phyloP scores from a whole-genome alignment of 2,113 vertebrate genomes.

The Rhodinocichla rosea region DNA sequence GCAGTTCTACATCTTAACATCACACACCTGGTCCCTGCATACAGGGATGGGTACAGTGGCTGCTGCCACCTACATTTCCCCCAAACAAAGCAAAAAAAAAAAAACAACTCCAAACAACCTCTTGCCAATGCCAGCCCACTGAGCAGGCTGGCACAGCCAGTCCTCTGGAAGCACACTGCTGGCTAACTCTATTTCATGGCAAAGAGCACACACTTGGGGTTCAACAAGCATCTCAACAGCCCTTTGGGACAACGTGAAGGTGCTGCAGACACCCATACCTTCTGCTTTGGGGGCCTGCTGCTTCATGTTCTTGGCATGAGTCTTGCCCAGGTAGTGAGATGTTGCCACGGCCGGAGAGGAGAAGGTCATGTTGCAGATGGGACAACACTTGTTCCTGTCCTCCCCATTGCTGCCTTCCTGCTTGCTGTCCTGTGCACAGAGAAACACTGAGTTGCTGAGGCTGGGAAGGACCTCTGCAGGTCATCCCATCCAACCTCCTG shows the following conservation, averaged over 20 bases:
- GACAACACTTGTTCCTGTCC: constrained; percentile 88
- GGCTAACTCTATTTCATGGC: not conserved
- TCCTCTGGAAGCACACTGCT: not conserved
- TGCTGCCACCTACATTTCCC: not conserved
- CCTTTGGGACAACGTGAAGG: rapidly evolving
- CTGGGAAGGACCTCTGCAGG: not conserved
- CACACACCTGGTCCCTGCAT: not conserved
- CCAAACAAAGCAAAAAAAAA: not conserved
- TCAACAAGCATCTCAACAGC: not conserved
- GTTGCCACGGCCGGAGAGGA: constrained; percentile 89
- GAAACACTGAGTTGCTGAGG: not conserved
- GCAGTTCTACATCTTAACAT: not conserved
- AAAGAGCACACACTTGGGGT: not conserved
- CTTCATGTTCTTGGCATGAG: constrained; percentile 94
- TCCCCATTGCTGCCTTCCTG: constrained; percentile 78
- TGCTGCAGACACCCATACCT: constrained; percentile 67
- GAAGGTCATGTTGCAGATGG: constrained; percentile 95
- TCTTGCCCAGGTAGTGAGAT: constrained; percentile 96
- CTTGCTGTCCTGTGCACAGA: constrained; percentile 61
- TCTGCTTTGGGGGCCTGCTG: constrained; percentile 74
- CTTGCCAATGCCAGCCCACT: not conserved
- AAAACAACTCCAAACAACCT: not conserved
- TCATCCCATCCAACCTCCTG: not conserved
- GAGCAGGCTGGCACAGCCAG: not conserved
- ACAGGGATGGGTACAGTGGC: not conserved